Conservation (phyloP, 1,140 invertebrate genomes). For the Lamellibrachia luymesi region DNA sequence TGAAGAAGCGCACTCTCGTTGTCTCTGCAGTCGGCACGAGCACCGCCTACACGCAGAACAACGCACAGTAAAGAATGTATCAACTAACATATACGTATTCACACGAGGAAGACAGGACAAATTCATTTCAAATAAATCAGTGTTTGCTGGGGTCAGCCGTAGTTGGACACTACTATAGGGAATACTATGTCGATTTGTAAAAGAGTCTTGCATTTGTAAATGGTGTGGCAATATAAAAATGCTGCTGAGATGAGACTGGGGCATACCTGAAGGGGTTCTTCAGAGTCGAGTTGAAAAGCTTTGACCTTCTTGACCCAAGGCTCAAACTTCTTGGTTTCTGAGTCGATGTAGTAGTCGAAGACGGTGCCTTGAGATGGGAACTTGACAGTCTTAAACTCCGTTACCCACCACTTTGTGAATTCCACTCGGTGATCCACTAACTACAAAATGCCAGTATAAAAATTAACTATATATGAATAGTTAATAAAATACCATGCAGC, state of each 20-base stretch:
- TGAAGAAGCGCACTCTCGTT: constrained; percentile 82
- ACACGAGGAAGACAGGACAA: background rate
- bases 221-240: background rate
- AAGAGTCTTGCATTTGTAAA: background rate
- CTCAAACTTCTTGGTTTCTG: constrained; percentile 83
- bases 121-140: background rate
- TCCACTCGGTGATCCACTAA: constrained; percentile 82
- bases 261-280: constrained; percentile 81
- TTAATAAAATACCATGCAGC: constrained; percentile 13
- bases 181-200: background rate
- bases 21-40: constrained; percentile 93
- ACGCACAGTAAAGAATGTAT: background rate
- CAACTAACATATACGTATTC: background rate
- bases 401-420: constrained; percentile 96
- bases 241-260: background rate
- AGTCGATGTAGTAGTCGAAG: constrained; percentile 92
- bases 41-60: constrained; percentile 65
- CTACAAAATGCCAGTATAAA: constrained; percentile 48
- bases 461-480: background rate
- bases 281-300: constrained; percentile 87
- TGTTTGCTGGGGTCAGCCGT: no score
- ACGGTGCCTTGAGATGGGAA: constrained; percentile 79
- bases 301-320: constrained; percentile 85
- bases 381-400: constrained; percentile 93
- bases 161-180: no score